A percentile compares a stretch with the other conserved stretches of the same genome.
Evolutionary conservation across 2,888 invertebrate species (phyloP).

Genomic region (Rhingia campestris): DNA sequence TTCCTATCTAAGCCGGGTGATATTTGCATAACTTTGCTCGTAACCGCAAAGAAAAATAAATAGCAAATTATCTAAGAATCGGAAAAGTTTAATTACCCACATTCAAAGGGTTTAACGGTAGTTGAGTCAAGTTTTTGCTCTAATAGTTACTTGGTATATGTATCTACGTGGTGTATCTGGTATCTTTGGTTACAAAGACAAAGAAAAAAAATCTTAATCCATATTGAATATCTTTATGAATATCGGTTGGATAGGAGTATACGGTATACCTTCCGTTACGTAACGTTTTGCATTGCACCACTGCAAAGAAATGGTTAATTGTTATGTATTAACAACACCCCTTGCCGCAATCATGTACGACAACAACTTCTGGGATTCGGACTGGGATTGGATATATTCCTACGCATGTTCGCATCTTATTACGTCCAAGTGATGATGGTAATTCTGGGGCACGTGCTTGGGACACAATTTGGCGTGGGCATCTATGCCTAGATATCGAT

Average conservation of each 20-base stretch:
- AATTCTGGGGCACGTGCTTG: constrained; percentile 40
- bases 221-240: constrained; percentile 34
- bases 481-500: constrained; percentile 6
- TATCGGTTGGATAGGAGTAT: constrained; percentile 20
- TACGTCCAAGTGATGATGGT: constrained; percentile 15
- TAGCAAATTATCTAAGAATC: constrained; percentile 30
- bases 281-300: constrained; percentile 30
- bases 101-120: constrained; percentile 49
- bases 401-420: constrained; percentile 34
- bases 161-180: not conserved
- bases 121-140: constrained; percentile 32
- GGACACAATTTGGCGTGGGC: constrained; percentile 39
- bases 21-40: constrained; percentile 48
- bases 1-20: constrained; percentile 21
- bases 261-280: constrained; percentile 1
- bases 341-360: constrained; percentile 43
- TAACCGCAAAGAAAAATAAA: constrained; percentile 41
- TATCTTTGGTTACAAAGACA: constrained; percentile 20
- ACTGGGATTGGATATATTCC: constrained; percentile 34
- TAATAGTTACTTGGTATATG: constrained; percentile 7
- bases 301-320: not conserved
- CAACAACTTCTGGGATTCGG: constrained; percentile 21
- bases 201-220: constrained; percentile 3
- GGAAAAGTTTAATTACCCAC: constrained; percentile 51
- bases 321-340: constrained; percentile 17